A percentile compares a stretch with the other conserved stretches of the same genome.
Conservation (phyloP, 2,888 invertebrate genomes). For the Yponomeuta sedellus region DNA sequence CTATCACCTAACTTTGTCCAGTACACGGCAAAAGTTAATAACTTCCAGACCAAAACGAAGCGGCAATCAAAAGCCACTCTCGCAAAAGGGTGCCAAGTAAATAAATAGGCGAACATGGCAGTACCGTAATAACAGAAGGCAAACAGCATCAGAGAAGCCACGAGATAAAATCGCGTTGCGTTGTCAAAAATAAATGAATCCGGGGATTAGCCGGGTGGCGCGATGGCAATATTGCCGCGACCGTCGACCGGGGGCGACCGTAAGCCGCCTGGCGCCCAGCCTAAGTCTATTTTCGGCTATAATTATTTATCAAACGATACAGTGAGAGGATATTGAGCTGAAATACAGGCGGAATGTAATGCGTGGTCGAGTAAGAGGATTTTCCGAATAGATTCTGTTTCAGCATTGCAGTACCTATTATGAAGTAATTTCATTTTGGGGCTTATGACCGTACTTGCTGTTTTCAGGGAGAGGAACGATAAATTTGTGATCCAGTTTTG, state of each 20-base stretch:
- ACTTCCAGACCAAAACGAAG: slow-evolving; percentile 1
- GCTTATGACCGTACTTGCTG: too few relatives aligned
- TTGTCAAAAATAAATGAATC: slow-evolving; percentile 78
- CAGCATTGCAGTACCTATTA: too few relatives aligned
- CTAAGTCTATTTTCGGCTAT: slow-evolving; percentile 20
- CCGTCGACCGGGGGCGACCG: slow-evolving; percentile 35
- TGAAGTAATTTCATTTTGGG: too few relatives aligned
- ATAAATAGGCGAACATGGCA: slow-evolving; percentile 72
- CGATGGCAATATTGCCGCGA: slow-evolving; percentile 63
- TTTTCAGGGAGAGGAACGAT: too few relatives aligned
- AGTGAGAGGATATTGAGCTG: slow-evolving; percentile 2
- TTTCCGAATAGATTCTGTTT: too few relatives aligned
- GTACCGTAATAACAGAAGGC: slow-evolving; percentile 73
- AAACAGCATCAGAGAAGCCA: slow-evolving; percentile 74
- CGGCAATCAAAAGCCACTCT: slow-evolving; percentile 45
- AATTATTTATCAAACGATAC: slow-evolving; percentile 1
- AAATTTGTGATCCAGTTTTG: too few relatives aligned
- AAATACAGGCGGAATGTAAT: not conserved
- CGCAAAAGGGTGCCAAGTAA: slow-evolving; percentile 65
- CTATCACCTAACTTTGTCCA: too few relatives aligned
- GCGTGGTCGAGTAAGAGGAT: too few relatives aligned
- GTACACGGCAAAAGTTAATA: not conserved
- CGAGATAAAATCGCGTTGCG: slow-evolving; percentile 77
- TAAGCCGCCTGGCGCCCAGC: slow-evolving; percentile 29
- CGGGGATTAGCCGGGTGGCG: slow-evolving; percentile 72